These are phyloP conservation scores for Heliconius congener DNA, from an alignment of 1,140 invertebrate genomes.

Conservation along the genomic window DNA sequence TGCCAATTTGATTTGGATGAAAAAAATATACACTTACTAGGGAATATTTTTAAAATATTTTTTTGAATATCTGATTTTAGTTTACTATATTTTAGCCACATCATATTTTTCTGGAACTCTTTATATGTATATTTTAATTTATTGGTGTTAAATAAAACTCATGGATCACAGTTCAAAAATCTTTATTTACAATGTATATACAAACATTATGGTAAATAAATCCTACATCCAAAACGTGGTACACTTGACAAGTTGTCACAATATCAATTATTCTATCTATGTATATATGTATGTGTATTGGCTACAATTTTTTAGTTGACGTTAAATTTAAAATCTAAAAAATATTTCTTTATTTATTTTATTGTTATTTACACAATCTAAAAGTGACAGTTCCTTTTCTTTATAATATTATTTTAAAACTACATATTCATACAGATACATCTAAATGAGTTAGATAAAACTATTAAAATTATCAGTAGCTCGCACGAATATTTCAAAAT, in stretches of 20 bases:
- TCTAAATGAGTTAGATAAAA: neutral
- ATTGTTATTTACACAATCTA: neutral
- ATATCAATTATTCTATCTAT: neutral
- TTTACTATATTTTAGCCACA: too few relatives aligned
- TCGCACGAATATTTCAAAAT: neutral
- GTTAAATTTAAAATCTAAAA: neutral
- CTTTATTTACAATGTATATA: slow-evolving; percentile 37
- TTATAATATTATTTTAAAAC: neutral
- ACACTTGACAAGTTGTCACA: neutral
- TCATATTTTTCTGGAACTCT: too few relatives aligned
- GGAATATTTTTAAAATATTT: too few relatives aligned
- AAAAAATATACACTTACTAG: too few relatives aligned
- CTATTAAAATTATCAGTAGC: neutral
- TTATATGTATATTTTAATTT: neutral
- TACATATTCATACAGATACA: neutral
- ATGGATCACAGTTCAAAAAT: slow-evolving; percentile 25
- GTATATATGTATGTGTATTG: neutral
- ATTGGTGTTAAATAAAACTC: neutral
- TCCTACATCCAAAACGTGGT: neutral
- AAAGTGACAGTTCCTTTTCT: neutral
- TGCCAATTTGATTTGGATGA: too few relatives aligned
- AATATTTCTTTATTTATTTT: neutral
- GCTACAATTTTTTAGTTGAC: neutral
- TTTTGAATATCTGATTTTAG: too few relatives aligned
- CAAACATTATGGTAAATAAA: slow-evolving; percentile 19